Evolutionary conservation across 1,140 invertebrate genomes (phyloP).

Genomic region (Paraescarpia echinospica): DNA sequence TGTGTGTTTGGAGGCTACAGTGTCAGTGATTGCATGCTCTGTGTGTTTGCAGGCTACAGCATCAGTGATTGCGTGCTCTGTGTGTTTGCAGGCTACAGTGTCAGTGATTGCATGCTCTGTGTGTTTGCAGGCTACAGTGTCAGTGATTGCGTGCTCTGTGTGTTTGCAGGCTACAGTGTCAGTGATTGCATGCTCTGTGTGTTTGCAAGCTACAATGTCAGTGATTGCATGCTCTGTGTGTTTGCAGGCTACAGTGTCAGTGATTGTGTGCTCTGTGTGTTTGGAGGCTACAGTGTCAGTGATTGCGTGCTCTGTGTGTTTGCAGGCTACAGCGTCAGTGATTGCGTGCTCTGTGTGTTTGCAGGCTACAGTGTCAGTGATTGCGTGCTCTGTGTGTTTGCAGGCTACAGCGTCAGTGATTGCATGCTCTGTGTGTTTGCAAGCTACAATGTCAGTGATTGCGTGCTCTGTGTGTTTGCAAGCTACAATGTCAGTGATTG

Average conservation of each 20-base stretch:
- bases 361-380: constrained; percentile 65
- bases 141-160: constrained; percentile 34
- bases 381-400: constrained; percentile 26
- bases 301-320: constrained; percentile 31
- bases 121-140: constrained; percentile 64
- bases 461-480: constrained; percentile 38
- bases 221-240: constrained; percentile 33
- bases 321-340: constrained; percentile 64
- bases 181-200: constrained; percentile 34
- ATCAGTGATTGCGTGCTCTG: constrained; percentile 47
- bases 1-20: constrained; percentile 62
- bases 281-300: constrained; percentile 64
- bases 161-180: constrained; percentile 64
- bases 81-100: constrained; percentile 62
- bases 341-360: constrained; percentile 27
- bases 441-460: constrained; percentile 65
- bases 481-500: constrained; percentile 64
- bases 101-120: constrained; percentile 44
- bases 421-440: constrained; percentile 27
- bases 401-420: constrained; percentile 65
- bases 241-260: constrained; percentile 64
- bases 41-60: constrained; percentile 62
- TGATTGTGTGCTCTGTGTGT: constrained; percentile 27
- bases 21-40: constrained; percentile 47
- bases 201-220: constrained; percentile 64